phyloP scores from a whole-genome alignment of 2,113 vertebrate species.

The Syrmaticus mikado region DNA sequence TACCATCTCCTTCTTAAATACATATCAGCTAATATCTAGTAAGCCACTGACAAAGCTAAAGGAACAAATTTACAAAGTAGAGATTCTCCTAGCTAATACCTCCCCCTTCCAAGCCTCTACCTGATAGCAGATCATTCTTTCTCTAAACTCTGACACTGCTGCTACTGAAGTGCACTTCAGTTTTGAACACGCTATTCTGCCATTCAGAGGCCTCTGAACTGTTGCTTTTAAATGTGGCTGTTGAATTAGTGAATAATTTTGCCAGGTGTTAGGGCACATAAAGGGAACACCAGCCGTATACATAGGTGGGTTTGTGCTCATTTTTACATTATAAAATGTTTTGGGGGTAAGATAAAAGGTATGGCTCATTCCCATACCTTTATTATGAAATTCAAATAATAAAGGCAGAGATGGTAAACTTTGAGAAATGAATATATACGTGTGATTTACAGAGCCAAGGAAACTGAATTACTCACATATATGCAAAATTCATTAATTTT shows the following conservation, averaged over 20 bases:
- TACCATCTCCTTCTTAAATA: not conserved
- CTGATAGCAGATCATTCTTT: conserved; percentile 69
- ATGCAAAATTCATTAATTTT: not conserved
- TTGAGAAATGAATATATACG: not conserved
- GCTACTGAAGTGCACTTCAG: conserved; percentile 71
- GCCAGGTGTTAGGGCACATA: conserved; percentile 72
- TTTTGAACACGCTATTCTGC: conserved; percentile 60
- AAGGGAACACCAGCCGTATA: conserved; percentile 52
- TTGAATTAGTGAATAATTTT: conserved; percentile 80
- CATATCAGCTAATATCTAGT: not conserved
- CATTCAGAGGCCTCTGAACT: conserved; percentile 76
- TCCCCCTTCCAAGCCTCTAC: not conserved
- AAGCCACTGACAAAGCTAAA: not conserved
- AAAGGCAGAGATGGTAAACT: not conserved
- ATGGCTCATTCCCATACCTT: conserved; percentile 60
- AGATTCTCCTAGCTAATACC: not conserved
- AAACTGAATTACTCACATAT: not conserved
- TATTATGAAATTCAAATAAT: conserved; percentile 64
- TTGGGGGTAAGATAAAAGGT: conserved; percentile 70
- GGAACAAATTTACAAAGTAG: not conserved
- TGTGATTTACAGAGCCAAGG: not conserved
- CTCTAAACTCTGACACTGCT: conserved; percentile 64
- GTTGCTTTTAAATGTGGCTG: conserved; percentile 70
- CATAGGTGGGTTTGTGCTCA: conserved; percentile 42
- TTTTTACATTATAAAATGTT: conserved; percentile 60